Conservation (phyloP, 2,797 vertebrate species). For the Hoplostethus mediterraneus region DNA sequence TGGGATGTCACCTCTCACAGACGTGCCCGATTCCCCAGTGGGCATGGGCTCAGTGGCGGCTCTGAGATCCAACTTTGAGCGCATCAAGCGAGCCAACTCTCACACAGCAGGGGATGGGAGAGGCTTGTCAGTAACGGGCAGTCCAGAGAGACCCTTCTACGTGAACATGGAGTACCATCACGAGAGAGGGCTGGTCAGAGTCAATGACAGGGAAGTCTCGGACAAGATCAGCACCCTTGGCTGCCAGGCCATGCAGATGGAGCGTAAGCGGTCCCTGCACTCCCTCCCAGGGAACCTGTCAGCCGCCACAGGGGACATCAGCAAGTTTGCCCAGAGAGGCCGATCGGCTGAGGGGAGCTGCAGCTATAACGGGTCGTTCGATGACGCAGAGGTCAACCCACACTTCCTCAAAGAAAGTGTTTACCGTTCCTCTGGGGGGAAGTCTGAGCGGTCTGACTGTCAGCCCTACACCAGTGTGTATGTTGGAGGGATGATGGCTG, state of each 20-base stretch:
- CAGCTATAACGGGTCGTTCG: constrained; percentile 87
- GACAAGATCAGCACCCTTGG: constrained; percentile 93
- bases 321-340: constrained; percentile 83
- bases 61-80: constrained; percentile 93
- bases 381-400: constrained; percentile 86
- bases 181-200: constrained; percentile 91
- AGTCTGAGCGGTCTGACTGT: constrained; percentile 85
- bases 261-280: constrained; percentile 89
- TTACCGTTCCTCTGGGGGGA: constrained; percentile 75
- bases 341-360: constrained; percentile 86
- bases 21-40: constrained; percentile 77
- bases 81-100: constrained; percentile 88
- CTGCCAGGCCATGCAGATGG: constrained; percentile 95
- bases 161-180: constrained; percentile 95
- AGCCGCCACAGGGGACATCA: constrained; percentile 76
- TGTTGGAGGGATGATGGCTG: constrained; percentile 87
- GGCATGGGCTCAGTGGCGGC: constrained; percentile 91
- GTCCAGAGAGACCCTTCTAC: constrained; percentile 87
- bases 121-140: constrained; percentile 59
- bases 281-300: constrained; percentile 83
- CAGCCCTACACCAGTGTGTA: constrained; percentile 93
- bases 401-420: constrained; percentile 81
- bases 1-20: constrained; percentile 73
- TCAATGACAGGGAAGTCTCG: constrained; percentile 92
- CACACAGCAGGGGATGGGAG: constrained; percentile 84